A percentile compares a stretch with the other conserved stretches of the same genome.
Conservation (phyloP, 1,140 invertebrate species). For the Dermatophagoides farinae region DNA sequence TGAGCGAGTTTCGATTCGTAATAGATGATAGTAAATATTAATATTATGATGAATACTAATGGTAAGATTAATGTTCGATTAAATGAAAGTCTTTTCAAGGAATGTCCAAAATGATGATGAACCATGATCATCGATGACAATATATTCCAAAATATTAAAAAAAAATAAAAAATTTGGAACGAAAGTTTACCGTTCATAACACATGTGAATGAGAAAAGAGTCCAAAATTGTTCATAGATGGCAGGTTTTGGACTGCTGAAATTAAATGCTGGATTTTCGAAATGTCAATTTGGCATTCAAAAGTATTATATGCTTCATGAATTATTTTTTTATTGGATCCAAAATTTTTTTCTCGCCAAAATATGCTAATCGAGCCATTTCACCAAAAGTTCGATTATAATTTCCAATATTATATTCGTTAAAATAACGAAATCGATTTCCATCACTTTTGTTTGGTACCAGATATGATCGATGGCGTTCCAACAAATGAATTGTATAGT, state of each 20-base stretch:
- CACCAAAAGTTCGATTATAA: slow-evolving; percentile 24
- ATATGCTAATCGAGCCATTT: slow-evolving; percentile 22
- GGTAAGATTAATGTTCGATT: neutral
- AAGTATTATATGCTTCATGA: neutral
- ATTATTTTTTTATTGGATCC: neutral
- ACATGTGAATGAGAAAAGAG: neutral
- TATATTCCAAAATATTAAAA: no score
- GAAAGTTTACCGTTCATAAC: neutral
- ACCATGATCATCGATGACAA: neutral
- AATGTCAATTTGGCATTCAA: no score
- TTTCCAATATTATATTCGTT: slow-evolving; percentile 23
- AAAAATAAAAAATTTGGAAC: neutral
- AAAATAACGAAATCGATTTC: slow-evolving; percentile 15
- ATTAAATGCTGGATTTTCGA: neutral
- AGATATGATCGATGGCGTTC: slow-evolving; percentile 21
- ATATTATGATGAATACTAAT: neutral
- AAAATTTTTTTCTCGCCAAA: slow-evolving; percentile 8
- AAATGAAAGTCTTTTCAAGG: neutral
- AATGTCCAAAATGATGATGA: neutral
- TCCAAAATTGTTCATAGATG: neutral
- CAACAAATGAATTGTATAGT: slow-evolving; percentile 22
- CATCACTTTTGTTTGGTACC: slow-evolving; percentile 11
- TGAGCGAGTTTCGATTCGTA: neutral
- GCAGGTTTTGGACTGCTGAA: neutral
- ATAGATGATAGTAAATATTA: neutral